A percentile compares a stretch with the other conserved stretches of the same genome.
phyloP scores from a whole-genome alignment of 2,888 invertebrate species.

The Morpho helenor region DNA sequence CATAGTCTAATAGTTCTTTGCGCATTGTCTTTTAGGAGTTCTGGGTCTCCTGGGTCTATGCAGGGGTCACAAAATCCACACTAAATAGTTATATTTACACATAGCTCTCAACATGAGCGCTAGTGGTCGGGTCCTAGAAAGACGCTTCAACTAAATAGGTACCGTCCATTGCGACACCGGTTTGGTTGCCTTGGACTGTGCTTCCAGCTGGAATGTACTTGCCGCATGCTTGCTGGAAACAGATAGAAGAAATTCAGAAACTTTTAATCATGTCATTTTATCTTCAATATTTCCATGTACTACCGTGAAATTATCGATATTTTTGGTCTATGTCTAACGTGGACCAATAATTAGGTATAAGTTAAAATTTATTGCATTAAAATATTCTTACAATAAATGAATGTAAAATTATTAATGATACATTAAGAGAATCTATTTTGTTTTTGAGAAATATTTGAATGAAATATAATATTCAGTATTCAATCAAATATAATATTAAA shows the following conservation, averaged over 20 bases:
- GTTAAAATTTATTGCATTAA: no score
- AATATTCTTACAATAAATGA: no score
- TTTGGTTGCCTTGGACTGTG: slow-evolving; percentile 89
- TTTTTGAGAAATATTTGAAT: no score
- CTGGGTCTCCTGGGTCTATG: slow-evolving; percentile 3
- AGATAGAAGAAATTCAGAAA: slow-evolving; percentile 14
- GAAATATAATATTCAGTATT: no score
- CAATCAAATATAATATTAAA: no score
- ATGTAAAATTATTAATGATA: no score
- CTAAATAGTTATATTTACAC: slow-evolving; percentile 39
- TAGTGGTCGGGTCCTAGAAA: slow-evolving; percentile 80
- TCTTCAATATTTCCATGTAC: slow-evolving; percentile 1
- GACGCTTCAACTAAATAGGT: slow-evolving; percentile 92
- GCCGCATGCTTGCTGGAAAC: slow-evolving; percentile 88
- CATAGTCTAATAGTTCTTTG: slow-evolving; percentile 65
- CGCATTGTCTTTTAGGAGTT: slow-evolving; percentile 30
- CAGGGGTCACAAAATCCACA: slow-evolving; percentile 16
- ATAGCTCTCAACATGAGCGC: slow-evolving; percentile 63
- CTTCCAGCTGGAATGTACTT: slow-evolving; percentile 93
- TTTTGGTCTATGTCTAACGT: no score
- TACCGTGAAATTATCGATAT: not conserved
- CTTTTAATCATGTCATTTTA: not conserved
- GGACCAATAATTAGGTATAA: no score
- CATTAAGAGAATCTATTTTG: no score
- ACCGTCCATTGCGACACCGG: slow-evolving; percentile 90